These are phyloP conservation scores for Mesocentrotus franciscanus DNA, from an alignment of 53 echinoderm and acorn worm species.

Conservation along the genomic window DNA sequence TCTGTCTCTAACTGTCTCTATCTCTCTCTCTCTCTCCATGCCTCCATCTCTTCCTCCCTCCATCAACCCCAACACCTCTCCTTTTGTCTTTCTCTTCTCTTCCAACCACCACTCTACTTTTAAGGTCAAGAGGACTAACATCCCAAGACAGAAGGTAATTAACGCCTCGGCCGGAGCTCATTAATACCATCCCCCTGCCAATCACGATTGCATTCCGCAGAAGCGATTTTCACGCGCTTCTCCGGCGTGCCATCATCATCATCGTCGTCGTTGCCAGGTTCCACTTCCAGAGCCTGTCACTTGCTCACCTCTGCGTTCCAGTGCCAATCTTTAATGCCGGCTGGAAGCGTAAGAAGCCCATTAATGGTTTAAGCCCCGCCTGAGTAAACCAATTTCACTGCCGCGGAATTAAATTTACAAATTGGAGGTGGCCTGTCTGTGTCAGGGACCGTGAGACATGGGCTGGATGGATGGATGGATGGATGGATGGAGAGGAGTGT, in stretches of 20 bases:
- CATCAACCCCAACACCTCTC: conserved; percentile 7
- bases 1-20: neutral
- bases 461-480: neutral
- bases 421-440: conserved; percentile 59
- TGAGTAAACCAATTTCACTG: conserved; percentile 63
- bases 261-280: neutral
- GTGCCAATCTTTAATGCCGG: conserved; percentile 37
- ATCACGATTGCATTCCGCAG: conserved; percentile 48
- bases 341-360: conserved; percentile 62
- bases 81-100: conserved; percentile 22
- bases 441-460: neutral
- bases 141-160: conserved; percentile 51
- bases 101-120: neutral
- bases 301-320: conserved; percentile 34
- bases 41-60: neutral
- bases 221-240: conserved; percentile 24
- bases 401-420: conserved; percentile 62
- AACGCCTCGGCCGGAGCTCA: conserved; percentile 18
- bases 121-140: conserved; percentile 52
- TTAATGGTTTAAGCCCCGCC: conserved; percentile 61
- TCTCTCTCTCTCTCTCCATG: neutral
- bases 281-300: neutral
- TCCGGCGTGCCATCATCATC: neutral
- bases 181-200: conserved; percentile 65
- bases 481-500: conserved; percentile 30